Percentiles rank a stretch among this genome's conserved stretches.
phyloP scores from a whole-genome alignment of 2,113 vertebrate genomes.

The Hemicordylus capensis region DNA sequence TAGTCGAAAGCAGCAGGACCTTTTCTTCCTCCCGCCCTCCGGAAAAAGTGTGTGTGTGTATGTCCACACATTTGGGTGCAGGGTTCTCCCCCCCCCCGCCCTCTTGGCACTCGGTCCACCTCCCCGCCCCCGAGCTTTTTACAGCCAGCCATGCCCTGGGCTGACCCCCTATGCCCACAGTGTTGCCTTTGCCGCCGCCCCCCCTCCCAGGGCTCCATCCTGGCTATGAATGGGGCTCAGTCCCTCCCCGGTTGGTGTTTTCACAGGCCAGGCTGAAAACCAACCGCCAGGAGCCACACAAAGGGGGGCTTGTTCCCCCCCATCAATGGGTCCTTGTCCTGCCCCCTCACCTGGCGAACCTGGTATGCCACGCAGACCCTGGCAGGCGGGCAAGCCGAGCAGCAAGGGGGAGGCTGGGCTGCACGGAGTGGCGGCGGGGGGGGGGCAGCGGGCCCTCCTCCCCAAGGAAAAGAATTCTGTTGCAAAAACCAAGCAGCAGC shows the following conservation, averaged over 20 bases:
- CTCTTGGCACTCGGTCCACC: not conserved
- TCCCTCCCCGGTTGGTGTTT: not conserved
- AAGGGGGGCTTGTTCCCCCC: not conserved
- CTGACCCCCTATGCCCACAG: not conserved
- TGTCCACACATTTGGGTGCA: too few species aligned
- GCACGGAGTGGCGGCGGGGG: too few species aligned
- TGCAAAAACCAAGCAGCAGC: not conserved
- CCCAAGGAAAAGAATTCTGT: not conserved
- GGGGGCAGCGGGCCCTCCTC: not conserved
- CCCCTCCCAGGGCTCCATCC: not conserved
- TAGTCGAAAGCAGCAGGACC: too few species aligned
- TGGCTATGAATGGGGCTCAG: not conserved
- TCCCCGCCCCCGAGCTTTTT: not conserved
- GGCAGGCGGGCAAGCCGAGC: not conserved
- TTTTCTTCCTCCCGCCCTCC: not conserved
- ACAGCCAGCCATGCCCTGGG: not conserved
- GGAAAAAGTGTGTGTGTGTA: too few species aligned
- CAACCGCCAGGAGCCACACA: not conserved
- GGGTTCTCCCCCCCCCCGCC: too few species aligned
- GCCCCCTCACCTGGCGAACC: not conserved
- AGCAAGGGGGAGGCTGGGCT: not conserved
- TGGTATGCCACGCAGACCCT: not conserved
- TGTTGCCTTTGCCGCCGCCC: not conserved
- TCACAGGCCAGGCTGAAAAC: not conserved
- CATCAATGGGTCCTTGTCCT: not conserved